A percentile compares a stretch with the other conserved stretches of the same genome.
phyloP scores from a whole-genome alignment of 2,888 invertebrate genomes.

The Matsumyia berberina region DNA sequence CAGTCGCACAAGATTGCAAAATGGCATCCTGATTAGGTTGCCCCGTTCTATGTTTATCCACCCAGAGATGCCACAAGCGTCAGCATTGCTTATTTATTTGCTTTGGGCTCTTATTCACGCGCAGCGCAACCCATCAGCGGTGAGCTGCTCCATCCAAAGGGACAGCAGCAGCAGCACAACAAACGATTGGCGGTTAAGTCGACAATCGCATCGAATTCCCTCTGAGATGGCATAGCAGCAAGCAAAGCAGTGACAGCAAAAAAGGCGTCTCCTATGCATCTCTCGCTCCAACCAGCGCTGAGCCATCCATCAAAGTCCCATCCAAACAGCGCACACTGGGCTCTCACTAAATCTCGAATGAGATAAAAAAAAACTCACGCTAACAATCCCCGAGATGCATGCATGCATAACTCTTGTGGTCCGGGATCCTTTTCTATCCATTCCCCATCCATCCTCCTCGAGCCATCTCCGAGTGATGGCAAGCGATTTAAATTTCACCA shows the following conservation, averaged over 20 bases:
- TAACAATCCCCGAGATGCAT: slow-evolving; percentile 72
- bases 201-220: slow-evolving; percentile 69
- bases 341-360: slow-evolving; percentile 67
- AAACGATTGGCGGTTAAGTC: slow-evolving; percentile 72
- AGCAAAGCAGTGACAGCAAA: slow-evolving; percentile 50
- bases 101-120: slow-evolving; percentile 74
- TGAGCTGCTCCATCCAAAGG: slow-evolving; percentile 54
- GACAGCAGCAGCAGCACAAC: slow-evolving; percentile 48
- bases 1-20: slow-evolving; percentile 75
- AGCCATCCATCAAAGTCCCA: slow-evolving; percentile 75
- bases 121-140: slow-evolving; percentile 69
- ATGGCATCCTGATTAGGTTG: slow-evolving; percentile 76
- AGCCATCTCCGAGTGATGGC: slow-evolving; percentile 42
- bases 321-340: slow-evolving; percentile 48
- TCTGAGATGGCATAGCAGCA: slow-evolving; percentile 52
- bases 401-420: slow-evolving; percentile 70
- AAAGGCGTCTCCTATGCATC: slow-evolving; percentile 76
- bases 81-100: slow-evolving; percentile 71
- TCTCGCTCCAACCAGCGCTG: slow-evolving; percentile 70
- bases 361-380: slow-evolving; percentile 24
- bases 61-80: slow-evolving; percentile 39
- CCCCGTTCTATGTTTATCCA: slow-evolving; percentile 61
- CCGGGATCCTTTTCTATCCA: slow-evolving; percentile 65
- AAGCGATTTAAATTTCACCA: slow-evolving; percentile 70
- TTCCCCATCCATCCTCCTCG: slow-evolving; percentile 62